Evolutionary conservation across 2,888 invertebrate species (phyloP), one percentile per base, ranked within the genome.

Genomic region (Agrotis puta): DNA sequence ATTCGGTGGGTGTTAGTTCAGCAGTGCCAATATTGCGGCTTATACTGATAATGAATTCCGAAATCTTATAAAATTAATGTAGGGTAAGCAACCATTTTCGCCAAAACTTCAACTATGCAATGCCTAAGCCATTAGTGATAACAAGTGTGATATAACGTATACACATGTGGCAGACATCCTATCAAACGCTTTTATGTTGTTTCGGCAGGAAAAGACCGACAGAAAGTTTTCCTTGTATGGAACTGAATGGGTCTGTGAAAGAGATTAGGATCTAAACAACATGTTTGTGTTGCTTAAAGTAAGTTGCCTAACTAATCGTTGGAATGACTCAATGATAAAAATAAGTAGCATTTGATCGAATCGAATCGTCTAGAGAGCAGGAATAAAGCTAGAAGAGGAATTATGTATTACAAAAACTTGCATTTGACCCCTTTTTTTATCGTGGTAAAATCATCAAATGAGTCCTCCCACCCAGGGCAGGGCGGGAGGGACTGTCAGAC

Each of bases 121-220:
- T 54, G 64, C 62, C 68, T 43, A 69, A 56, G 24, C 54, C 54
- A 79, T 78, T 78, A 74, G 79, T 56, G 65, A 63, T 65, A 69
- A 79, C 65, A 78, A 74, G 65, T 54, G 61, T 70, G 57, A 67
- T 70, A 64, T 64, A 64, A 79, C 54, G 50, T 70, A 58, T 20
- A 53, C 62, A 58, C 64, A 70, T 76, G 76, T 80, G 71, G 80
- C 76, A 71, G 64, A 53, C 47, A 76, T 76, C 74, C 79, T 79
- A 78, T 78, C 74, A 78, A 79, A 80, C 39, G 64, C 62, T 80
- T 64, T 76, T 53, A 68, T 61, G 48, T 71, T 68, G 70, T 68
- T 75, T 74, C 54, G 50, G 54, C 27, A 68, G 33, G 27, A 70
- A 58, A 68, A 69, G 63, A 79, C 71, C 43, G 67, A 74, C 65